phyloP scores from a whole-genome alignment of 2,888 invertebrate species.

The Zygogramma bicolorata region DNA sequence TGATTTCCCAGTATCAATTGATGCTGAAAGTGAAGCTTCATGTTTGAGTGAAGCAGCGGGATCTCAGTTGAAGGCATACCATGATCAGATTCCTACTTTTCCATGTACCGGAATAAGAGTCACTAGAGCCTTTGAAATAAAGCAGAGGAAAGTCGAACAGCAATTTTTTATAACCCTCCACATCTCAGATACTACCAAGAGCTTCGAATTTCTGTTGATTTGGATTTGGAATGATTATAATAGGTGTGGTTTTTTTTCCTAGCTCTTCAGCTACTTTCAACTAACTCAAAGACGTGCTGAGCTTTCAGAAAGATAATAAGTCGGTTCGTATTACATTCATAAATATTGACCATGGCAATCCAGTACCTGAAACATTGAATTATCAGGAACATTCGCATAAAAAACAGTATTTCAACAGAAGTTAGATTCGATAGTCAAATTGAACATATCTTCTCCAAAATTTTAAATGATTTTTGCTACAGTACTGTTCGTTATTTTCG shows the following conservation, averaged over 20 bases:
- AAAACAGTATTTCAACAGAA: background rate
- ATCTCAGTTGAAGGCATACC: too few species aligned
- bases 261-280: too few species aligned
- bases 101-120: too few species aligned
- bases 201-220: constrained; percentile 40
- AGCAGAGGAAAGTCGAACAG: constrained; percentile 17
- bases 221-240: constrained; percentile 29
- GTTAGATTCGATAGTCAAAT: background rate
- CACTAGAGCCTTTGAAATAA: background rate
- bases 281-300: background rate
- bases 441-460: background rate
- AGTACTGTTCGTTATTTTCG: constrained; percentile 29
- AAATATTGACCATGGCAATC: background rate
- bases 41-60: too few species aligned
- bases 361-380: background rate
- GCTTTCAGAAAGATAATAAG: constrained; percentile 11
- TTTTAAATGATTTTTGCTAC: background rate
- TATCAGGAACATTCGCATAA: background rate
- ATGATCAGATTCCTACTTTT: too few species aligned
- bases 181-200: constrained; percentile 6
- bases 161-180: constrained; percentile 24
- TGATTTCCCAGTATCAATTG: too few species aligned
- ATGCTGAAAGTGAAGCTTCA: too few species aligned
- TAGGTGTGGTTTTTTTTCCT: too few species aligned
- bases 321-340: background rate